These are phyloP conservation scores for Plebejus argus DNA, from an alignment of 2,888 invertebrate genomes.

Conservation along the genomic window DNA sequence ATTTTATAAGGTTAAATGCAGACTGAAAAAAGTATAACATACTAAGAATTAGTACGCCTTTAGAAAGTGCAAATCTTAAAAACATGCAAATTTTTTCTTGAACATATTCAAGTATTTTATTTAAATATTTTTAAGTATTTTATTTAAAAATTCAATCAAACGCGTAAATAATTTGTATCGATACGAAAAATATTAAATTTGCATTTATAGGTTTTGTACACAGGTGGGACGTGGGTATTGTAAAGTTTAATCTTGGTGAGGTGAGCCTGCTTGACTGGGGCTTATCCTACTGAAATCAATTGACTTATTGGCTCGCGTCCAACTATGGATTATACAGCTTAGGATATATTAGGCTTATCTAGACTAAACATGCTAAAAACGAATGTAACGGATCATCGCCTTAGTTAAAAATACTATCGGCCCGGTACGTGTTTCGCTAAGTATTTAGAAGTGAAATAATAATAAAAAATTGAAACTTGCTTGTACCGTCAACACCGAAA, in stretches of 20 bases:
- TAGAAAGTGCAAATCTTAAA: no score
- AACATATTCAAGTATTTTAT: no score
- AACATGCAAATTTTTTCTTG: neutral
- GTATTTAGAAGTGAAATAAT: no score
- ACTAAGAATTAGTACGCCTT: no score
- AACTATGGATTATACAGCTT: neutral
- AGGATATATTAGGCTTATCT: neutral
- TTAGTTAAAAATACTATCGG: no score
- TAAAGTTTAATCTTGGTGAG: conserved; percentile 1
- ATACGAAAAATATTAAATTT: neutral
- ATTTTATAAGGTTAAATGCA: no score
- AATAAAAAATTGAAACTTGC: no score
- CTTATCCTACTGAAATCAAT: conserved; percentile 14
- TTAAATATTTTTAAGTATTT: no score
- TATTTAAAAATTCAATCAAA: neutral
- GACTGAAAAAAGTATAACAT: no score
- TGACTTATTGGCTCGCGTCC: conserved; percentile 16
- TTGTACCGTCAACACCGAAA: no score
- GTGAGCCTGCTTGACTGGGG: neutral
- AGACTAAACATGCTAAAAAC: neutral
- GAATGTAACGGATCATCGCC: neutral
- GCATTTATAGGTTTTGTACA: neutral
- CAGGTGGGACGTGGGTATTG: conserved; percentile 12
- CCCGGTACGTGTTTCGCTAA: no score
- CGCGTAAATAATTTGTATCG: neutral